Evolutionary conservation across 2,888 invertebrate genomes (phyloP), one percentile per base, ranked within the genome.

Genomic region (Holacanthella duospinosa): DNA sequence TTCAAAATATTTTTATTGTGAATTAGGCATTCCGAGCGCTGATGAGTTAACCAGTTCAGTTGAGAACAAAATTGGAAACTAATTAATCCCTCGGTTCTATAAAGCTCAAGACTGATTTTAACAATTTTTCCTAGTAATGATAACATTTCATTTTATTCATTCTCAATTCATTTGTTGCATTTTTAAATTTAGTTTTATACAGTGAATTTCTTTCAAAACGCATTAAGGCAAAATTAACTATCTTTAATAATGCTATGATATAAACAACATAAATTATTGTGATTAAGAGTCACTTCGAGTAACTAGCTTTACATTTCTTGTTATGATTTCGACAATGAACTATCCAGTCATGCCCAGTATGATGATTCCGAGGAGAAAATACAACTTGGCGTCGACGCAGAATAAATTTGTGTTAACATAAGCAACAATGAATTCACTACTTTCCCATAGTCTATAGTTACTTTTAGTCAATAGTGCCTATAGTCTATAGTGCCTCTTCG

Each of bases 81-180:
- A 94, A 95, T 0, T 85, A 71, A 21, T 65, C 72, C 28, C 67
- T 80, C 64, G 76, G 77, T 29, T 86, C 89, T 59, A 94, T 94
- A 75, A 90, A 92, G 78, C 82, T 94, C 71, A 93, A 92, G 81
- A 94, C 93, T 1, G 91, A 94, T 79, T 95, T 94, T 77, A 92
- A 92, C 75, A 93, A 93, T 79, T 95, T 93, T 71, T 25, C 59
- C 2, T 28, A 57, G 24, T n/a, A n/a, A n/a, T n/a, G n/a, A n/a
- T n/a, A n/a, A n/a, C n/a, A n/a, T n/a, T n/a, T n/a, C n/a, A n/a
- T n/a, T n/a, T n/a, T n/a, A n/a, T n/a, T n/a, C n/a, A n/a, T n/a
- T n/a, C n/a, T n/a, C n/a, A n/a, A n/a, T n/a, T n/a, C n/a, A n/a
- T n/a, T n/a, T n/a, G n/a, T n/a, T n/a, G n/a, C n/a, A n/a, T n/a